Evolutionary conservation across 2,888 invertebrate genomes (phyloP), one percentile per base, ranked within the genome.

Genomic region (Cynaeus angustus): DNA sequence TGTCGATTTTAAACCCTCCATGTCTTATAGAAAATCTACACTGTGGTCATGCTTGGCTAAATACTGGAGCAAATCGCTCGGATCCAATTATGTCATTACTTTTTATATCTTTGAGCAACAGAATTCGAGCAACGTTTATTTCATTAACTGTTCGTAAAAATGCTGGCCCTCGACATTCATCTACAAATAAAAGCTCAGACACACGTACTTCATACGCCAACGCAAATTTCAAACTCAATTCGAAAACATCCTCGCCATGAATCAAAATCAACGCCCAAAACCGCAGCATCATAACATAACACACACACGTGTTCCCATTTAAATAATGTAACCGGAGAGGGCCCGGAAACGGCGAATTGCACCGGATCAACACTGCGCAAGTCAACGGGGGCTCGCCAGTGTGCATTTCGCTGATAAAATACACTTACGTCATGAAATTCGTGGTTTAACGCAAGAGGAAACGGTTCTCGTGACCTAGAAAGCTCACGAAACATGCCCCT

Each of bases 331-430:
- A 21, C 46, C 9, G 45, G 46, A 46, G 28, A 12, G 13, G 9
- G 8, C 43, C 59, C 45, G 59, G 59, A 59, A 59, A 46, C 16
- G 13, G n/a, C 28, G 16, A 30, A 45, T 59, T 12, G 9, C 9
- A 38, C 59, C 13, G 59, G 45, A 58, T 26, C 12, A 28, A 16
- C 43, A 43, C 6, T 12, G 59, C 59, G 59, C 59, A 59, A 16
- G 14, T 45, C 12, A 14, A 16, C 4, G 59, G 45, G 10, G 59
- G 59, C 59, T 59, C 59, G 59, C 16, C 59, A 26, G 14, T 3
- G 9, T 45, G 28, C 26, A 59, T 6, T 13, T 58, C 48, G 28
- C 12, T n/a, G 10, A 9, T 26, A 59, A 46, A 59, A 30, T 45
- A 30, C 6, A 1, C 10, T 30, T 45, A 45, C 59, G 59, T 58